Conservation (phyloP, 1,140 invertebrate genomes). For the Brachionus paranguensis region DNA sequence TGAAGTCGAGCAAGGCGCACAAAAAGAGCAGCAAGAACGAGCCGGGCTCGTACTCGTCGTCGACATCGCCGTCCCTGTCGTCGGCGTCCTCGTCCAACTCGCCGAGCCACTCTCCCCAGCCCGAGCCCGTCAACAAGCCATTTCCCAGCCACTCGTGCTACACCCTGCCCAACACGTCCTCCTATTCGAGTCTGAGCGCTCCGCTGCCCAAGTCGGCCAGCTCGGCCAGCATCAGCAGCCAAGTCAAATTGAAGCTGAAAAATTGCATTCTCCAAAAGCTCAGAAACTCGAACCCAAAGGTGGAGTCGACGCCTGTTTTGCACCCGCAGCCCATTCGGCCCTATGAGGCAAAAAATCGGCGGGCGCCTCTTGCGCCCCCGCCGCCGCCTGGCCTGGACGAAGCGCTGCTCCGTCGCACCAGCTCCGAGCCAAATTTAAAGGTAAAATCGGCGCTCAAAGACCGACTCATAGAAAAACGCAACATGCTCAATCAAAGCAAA, state of each 20-base stretch:
- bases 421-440: conserved; percentile 6
- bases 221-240: neutral
- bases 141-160: conserved; percentile 14
- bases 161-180: neutral
- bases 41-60: neutral
- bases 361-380: neutral
- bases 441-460: conserved; percentile 30
- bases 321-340: neutral
- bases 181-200: neutral
- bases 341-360: neutral
- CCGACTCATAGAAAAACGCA: conserved; percentile 8
- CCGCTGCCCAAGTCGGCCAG: neutral
- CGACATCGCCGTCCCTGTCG: neutral
- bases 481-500: neutral
- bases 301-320: neutral
- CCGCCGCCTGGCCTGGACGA: neutral
- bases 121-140: neutral
- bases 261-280: conserved; percentile 28
- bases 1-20: neutral
- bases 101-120: neutral
- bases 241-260: conserved; percentile 25
- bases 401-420: neutral
- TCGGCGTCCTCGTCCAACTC: neutral
- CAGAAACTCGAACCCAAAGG: neutral
- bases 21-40: neutral